Percentiles rank a stretch among this genome's conserved stretches.
Evolutionary conservation across 2,797 vertebrate genomes (phyloP).

Genomic region (Tarsius wallacei): DNA sequence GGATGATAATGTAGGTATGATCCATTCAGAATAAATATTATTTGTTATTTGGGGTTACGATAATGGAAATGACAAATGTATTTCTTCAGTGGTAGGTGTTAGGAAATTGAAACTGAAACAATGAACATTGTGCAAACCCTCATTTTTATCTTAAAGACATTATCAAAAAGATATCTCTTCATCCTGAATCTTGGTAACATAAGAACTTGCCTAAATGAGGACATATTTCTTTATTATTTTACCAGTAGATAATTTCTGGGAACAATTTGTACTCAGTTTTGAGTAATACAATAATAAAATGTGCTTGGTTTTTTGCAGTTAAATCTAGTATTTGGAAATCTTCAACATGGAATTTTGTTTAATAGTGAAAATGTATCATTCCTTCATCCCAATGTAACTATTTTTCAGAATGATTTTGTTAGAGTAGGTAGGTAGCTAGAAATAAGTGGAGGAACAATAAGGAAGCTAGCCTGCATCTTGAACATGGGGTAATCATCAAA

Average conservation of each 20-base stretch:
- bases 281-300: conserved; percentile 18
- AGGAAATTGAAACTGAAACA: conserved; percentile 9
- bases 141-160: conserved; percentile 44
- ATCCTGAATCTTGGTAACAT: conserved; percentile 39
- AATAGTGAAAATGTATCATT: conserved; percentile 1
- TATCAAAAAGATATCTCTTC: conserved; percentile 11
- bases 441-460: too few species aligned
- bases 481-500: too few species aligned
- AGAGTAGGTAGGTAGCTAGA: too few species aligned
- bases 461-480: too few species aligned
- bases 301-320: neutral
- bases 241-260: neutral
- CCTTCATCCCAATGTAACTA: neutral
- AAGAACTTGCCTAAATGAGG: neutral
- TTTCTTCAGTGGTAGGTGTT: neutral
- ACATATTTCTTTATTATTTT: conserved; percentile 40
- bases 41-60: neutral
- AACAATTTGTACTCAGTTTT: conserved; percentile 32
- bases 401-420: neutral
- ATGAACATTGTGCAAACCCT: neutral
- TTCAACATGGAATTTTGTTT: neutral
- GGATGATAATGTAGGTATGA: neutral
- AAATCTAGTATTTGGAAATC: conserved; percentile 46
- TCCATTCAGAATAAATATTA: neutral
- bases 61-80: conserved; percentile 4